Evolutionary conservation across 1,140 invertebrate genomes (phyloP).

Genomic region (Arion vulgaris): DNA sequence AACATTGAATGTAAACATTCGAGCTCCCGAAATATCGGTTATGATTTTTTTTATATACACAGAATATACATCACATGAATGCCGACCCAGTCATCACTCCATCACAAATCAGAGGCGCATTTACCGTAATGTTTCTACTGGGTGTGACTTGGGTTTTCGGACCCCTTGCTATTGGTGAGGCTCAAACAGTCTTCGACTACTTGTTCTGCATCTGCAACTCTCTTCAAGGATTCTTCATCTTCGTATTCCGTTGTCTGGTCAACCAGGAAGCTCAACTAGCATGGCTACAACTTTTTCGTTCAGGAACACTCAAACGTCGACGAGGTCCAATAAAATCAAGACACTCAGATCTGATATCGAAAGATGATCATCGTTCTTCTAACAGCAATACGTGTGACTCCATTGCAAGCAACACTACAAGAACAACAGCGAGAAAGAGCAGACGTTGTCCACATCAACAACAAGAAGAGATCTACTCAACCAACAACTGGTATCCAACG

Average conservation of each 20-base stretch:
- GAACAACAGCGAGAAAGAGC: neutral
- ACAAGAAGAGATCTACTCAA: slow-evolving; percentile 8
- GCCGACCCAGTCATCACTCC: too few species aligned
- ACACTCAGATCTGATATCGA: slow-evolving; percentile 60
- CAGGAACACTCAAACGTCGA: slow-evolving; percentile 67
- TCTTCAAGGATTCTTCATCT: slow-evolving; percentile 76
- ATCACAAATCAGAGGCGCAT: slow-evolving; percentile 73
- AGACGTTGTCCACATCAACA: neutral
- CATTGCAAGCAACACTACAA: slow-evolving; percentile 16
- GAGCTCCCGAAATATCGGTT: too few species aligned
- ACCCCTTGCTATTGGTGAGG: slow-evolving; percentile 73
- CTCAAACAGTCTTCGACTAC: slow-evolving; percentile 74
- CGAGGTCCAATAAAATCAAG: slow-evolving; percentile 55
- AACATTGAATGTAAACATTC: too few species aligned
- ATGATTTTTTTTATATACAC: too few species aligned
- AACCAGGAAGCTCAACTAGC: slow-evolving; percentile 74
- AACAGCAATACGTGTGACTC: slow-evolving; percentile 33
- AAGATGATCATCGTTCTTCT: slow-evolving; percentile 34
- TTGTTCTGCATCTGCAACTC: slow-evolving; percentile 75
- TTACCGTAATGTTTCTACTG: slow-evolving; percentile 76
- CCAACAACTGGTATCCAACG: slow-evolving; percentile 46
- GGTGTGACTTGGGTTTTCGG: slow-evolving; percentile 77
- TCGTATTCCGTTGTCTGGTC: slow-evolving; percentile 74
- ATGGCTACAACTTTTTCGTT: slow-evolving; percentile 71
- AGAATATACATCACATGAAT: too few species aligned